phyloP scores from a whole-genome alignment of 1,140 invertebrate genomes.

The Pseudomyrmex dendroicus region DNA sequence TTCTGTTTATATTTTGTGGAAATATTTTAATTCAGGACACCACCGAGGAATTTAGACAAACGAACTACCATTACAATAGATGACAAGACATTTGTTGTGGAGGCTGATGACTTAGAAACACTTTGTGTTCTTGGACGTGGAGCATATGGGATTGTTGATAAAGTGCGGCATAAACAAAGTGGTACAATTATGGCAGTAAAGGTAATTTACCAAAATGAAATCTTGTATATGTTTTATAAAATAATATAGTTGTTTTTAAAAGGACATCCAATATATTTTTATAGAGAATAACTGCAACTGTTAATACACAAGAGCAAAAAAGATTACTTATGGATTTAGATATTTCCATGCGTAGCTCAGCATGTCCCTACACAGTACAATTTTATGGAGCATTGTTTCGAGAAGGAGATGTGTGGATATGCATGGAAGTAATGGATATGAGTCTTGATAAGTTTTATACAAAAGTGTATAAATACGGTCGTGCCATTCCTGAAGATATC shows the following conservation, averaged over 20 bases:
- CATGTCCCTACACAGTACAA: conserved; percentile 98
- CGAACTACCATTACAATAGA: conserved; percentile 94
- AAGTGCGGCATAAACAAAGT: conserved; percentile 96
- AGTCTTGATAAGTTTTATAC: conserved; percentile 98
- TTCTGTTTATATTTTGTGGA: neutral
- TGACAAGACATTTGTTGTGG: conserved; percentile 94
- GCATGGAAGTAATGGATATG: conserved; percentile 99
- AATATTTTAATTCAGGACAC: conserved; percentile 85
- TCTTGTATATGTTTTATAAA: conserved; percentile 8
- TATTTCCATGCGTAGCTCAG: conserved; percentile 96
- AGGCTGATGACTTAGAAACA: conserved; percentile 95
- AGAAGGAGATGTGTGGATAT: conserved; percentile 99
- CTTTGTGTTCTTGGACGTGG: conserved; percentile 96
- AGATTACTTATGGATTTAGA: conserved; percentile 98
- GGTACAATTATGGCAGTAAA: conserved; percentile 98
- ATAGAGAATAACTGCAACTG: conserved; percentile 96
- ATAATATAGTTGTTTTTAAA: neutral
- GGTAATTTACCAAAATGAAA: conserved; percentile 84
- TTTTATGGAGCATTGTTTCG: conserved; percentile 98
- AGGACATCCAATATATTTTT: conserved; percentile 72
- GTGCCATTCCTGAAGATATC: conserved; percentile 96
- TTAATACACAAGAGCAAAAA: conserved; percentile 96
- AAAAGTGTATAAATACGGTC: conserved; percentile 92
- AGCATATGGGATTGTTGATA: conserved; percentile 98
- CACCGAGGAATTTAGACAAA: conserved; percentile 93